These are phyloP conservation scores for Eretmocerus hayati DNA, from an alignment of 2,888 invertebrate species.

Conservation along the genomic window DNA sequence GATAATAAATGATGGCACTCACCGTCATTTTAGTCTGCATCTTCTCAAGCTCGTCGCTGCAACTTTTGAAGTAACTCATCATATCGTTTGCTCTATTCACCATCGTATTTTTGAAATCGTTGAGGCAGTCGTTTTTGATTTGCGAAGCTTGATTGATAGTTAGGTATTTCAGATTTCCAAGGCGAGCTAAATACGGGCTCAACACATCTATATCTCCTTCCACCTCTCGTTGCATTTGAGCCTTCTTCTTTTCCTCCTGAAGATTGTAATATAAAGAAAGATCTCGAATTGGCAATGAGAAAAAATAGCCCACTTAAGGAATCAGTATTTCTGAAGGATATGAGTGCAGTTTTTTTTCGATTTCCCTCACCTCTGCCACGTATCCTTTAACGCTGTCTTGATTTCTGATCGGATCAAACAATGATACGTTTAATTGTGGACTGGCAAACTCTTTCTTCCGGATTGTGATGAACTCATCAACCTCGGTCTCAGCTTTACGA, in stretches of 20 bases:
- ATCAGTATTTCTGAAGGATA: too few species aligned
- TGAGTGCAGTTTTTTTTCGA: too few species aligned
- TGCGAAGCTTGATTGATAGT: constrained; percentile 47
- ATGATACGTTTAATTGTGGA: constrained; percentile 49
- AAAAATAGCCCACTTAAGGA: not conserved
- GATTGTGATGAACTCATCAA: constrained; percentile 47
- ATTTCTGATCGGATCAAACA: constrained; percentile 54
- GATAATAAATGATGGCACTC: not conserved
- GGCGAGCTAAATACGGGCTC: constrained; percentile 57
- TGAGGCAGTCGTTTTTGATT: constrained; percentile 55
- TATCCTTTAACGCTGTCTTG: constrained; percentile 50
- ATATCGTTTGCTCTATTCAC: constrained; percentile 59
- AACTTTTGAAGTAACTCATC: constrained; percentile 59
- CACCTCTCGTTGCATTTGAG: constrained; percentile 55
- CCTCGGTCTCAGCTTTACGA: constrained; percentile 49
- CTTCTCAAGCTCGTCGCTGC: constrained; percentile 50
- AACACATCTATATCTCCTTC: constrained; percentile 59
- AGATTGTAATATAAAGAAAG: too few species aligned
- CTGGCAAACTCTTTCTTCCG: constrained; percentile 48
- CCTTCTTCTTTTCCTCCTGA: constrained; percentile 50
- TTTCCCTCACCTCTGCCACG: constrained; percentile 47
- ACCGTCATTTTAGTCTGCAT: constrained; percentile 44
- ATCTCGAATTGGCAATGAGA: not conserved
- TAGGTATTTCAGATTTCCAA: constrained; percentile 51
- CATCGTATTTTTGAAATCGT: constrained; percentile 60